Percentiles rank a stretch among this genome's conserved stretches.
Conservation (phyloP, 2,113 vertebrate genomes). For the Asarcornis scutulata region DNA sequence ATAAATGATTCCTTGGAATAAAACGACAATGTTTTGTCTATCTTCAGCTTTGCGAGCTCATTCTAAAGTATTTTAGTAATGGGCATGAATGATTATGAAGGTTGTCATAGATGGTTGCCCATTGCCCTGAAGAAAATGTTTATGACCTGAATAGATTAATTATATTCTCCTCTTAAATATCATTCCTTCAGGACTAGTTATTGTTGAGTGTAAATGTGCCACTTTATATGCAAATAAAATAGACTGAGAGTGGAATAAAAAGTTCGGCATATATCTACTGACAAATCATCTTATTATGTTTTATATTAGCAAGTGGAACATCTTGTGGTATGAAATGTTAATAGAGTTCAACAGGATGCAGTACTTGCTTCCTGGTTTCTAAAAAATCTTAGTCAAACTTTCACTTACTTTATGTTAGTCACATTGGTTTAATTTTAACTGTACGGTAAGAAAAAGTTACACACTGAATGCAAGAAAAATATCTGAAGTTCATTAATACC, state of each 20-base stretch:
- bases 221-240: conserved; percentile 84
- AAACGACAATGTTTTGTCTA: conserved; percentile 36
- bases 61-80: conserved; percentile 55
- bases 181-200: conserved; percentile 77
- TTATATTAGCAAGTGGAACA: conserved; percentile 62
- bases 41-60: conserved; percentile 45
- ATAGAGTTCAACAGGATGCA: conserved; percentile 53
- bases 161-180: conserved; percentile 76
- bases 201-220: conserved; percentile 75
- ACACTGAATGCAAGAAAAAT: background rate
- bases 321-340: conserved; percentile 65
- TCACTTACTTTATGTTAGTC: conserved; percentile 22
- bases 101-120: conserved; percentile 68
- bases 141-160: conserved; percentile 76
- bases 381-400: conserved; percentile 32
- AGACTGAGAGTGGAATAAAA: conserved; percentile 72
- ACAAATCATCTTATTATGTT: conserved; percentile 76
- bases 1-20: conserved; percentile 44
- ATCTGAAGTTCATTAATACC: background rate
- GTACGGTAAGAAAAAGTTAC: background rate
- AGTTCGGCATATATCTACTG: conserved; percentile 70
- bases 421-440: conserved; percentile 35
- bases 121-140: conserved; percentile 79
- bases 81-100: conserved; percentile 70
- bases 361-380: conserved; percentile 45